Percentiles rank a stretch among this genome's conserved stretches.
Evolutionary conservation across 2,113 vertebrate species (phyloP).

Genomic region (Pteronura brasiliensis): DNA sequence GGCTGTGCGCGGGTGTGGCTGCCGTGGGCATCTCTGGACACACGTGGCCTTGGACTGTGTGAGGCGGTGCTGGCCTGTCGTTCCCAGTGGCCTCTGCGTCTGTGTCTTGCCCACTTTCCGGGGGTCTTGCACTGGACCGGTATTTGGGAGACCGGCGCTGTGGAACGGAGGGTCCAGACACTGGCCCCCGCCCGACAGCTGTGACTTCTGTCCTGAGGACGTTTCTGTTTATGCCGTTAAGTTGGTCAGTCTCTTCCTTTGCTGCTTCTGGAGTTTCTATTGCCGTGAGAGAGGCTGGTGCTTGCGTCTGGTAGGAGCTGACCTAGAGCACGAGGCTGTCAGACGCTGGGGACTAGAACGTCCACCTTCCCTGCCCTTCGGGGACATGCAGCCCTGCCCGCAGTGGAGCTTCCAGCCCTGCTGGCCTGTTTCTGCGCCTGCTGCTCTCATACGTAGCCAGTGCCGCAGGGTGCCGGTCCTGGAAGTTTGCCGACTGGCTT

Average conservation of each 20-base stretch:
- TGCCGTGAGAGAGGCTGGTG: not conserved
- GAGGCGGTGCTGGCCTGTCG: fast-evolving
- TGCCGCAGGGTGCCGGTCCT: fast-evolving
- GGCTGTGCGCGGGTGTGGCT: fast-evolving
- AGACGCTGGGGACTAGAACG: not conserved
- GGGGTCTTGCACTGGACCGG: fast-evolving
- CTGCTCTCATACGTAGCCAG: not conserved
- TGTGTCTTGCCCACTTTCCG: fast-evolving
- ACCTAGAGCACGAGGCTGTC: not conserved
- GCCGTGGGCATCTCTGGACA: fast-evolving
- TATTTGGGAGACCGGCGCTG: not conserved
- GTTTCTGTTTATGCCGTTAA: not conserved
- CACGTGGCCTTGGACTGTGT: fast-evolving
- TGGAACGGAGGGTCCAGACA: fast-evolving
- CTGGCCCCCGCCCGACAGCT: not conserved
- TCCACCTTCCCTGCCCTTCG: fast-evolving
- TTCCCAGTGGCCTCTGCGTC: fast-evolving
- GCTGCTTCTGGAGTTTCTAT: not conserved
- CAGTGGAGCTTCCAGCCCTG: too few species aligned
- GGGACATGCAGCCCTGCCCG: fast-evolving
- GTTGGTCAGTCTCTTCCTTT: too few species aligned
- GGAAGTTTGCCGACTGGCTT: fast-evolving
- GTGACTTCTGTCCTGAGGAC: not conserved
- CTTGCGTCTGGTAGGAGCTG: not conserved
- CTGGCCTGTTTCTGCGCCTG: not conserved